Evolutionary conservation across 2,113 vertebrate genomes (phyloP), one percentile per base, ranked within the genome.

Genomic region (Ictalurus punctatus): DNA sequence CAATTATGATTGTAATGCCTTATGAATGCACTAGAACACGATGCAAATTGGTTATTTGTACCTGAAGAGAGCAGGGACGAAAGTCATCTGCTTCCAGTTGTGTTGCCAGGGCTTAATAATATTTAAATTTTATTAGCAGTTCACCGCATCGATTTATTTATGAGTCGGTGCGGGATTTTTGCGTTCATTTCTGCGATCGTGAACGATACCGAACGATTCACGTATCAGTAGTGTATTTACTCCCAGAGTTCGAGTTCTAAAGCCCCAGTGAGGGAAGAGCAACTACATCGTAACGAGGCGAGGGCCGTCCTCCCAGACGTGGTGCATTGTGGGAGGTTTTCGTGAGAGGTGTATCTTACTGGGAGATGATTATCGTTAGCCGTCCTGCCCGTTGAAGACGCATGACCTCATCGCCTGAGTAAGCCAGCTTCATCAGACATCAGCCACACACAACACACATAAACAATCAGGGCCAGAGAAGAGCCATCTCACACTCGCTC

Each of bases 351-450:
- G 63, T 12, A 40, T 10, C 9, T 19, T 78, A 27, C 56, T 2
- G 34, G 23, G 73, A 81, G 61, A 54, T 82, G 80, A 84, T 83
- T 67, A 74, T 82, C 80, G 79, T 83, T 67, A 74, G 79, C 30
- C 56, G 65, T 73, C 30, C 4, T 89, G 30, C n/a, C 85, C 25
- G 74, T 74, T 7, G 67, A 87, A 86, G 56, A 84, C 19, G 12
- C 67, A 89, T 89, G 89, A 90, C 54, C 73, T 91, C 89, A 89
- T 85, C 40, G 3, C 12, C 69, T 25, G 67, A 89, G 73, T 52
- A 61, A 86, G 87, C 65, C 84, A 86, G 54, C 69, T 84, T 71
- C 37, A 52, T 83, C 69, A 76, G 34, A 90, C 58, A 76, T 52
- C 40, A 86, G 25, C 61, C 59, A 61, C 59, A 61, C 59, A 61